Evolutionary conservation across 2,113 vertebrate species (phyloP).

Genomic region (Gavialis gangeticus): DNA sequence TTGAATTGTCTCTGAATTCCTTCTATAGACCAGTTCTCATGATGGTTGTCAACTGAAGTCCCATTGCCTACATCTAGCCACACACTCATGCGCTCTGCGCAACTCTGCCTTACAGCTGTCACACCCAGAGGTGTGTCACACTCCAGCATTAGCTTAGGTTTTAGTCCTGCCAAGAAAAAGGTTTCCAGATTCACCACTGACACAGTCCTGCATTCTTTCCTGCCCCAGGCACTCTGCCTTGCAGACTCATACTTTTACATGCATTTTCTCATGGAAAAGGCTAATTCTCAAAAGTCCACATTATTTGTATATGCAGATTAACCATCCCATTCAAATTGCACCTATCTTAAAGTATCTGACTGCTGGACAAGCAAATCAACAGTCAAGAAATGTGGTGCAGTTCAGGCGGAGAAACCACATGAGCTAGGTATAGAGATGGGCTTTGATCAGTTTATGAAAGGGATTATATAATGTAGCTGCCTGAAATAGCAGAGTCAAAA

Average conservation of each 20-base stretch:
- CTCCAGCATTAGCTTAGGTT: too few species aligned
- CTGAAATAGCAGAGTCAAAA: background rate
- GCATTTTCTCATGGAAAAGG: background rate
- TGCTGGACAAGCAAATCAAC: background rate
- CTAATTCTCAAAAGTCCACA: background rate
- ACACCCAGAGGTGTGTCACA: background rate
- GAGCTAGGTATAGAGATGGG: too few species aligned
- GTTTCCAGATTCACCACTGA: background rate
- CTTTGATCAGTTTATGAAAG: background rate
- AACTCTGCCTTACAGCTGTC: background rate
- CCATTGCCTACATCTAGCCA: background rate
- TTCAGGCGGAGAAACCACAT: background rate
- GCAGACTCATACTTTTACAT: background rate
- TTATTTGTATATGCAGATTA: background rate
- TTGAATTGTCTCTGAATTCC: background rate
- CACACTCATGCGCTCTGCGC: background rate
- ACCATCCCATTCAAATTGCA: background rate
- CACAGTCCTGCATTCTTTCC: background rate
- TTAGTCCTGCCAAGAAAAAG: background rate
- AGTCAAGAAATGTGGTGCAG: background rate
- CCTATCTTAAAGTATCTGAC: background rate
- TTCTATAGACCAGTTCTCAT: background rate
- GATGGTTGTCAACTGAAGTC: background rate
- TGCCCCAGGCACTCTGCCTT: background rate
- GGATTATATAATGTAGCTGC: accelerated